A percentile compares a stretch with the other conserved stretches of the same genome.
Conservation (phyloP, 2,888 invertebrate genomes). For the Apoda limacodes region DNA sequence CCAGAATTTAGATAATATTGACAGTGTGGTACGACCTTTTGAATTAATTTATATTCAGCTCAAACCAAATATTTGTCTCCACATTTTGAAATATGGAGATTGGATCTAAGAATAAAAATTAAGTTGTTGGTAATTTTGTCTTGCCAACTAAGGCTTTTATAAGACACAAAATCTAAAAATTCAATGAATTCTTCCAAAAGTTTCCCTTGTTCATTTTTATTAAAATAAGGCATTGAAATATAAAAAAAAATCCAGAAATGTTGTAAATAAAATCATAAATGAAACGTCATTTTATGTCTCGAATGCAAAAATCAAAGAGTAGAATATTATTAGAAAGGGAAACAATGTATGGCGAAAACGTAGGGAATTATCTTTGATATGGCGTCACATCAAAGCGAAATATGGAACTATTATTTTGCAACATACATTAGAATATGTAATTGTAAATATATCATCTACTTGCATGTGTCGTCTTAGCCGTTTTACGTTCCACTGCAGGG, state of each 20-base stretch:
- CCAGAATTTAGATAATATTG: not conserved
- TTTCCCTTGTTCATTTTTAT: conserved; percentile 34
- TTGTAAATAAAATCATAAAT: too few relatives aligned
- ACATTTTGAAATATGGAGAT: conserved; percentile 39
- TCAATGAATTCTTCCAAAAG: conserved; percentile 38
- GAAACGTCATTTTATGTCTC: too few relatives aligned
- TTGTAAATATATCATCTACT: too few relatives aligned
- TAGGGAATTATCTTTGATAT: conserved; percentile 3
- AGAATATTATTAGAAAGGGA: too few relatives aligned
- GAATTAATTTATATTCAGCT: conserved; percentile 19
- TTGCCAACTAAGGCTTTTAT: conserved; percentile 39
- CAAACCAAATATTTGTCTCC: conserved; percentile 43
- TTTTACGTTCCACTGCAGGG: too few relatives aligned
- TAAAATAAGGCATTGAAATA: conserved; percentile 41
- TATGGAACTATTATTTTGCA: too few relatives aligned
- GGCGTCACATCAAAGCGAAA: conserved; percentile 6
- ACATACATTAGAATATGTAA: too few relatives aligned
- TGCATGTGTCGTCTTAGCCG: too few relatives aligned
- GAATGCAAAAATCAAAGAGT: too few relatives aligned
- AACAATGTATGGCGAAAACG: too few relatives aligned
- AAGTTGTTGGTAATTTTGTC: conserved; percentile 49
- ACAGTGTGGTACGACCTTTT: not conserved
- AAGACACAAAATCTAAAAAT: conserved; percentile 40
- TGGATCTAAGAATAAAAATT: conserved; percentile 34
- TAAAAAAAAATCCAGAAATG: conserved; percentile 20